Conservation (phyloP, 2,113 vertebrate species). For the Carlito syrichta region DNA sequence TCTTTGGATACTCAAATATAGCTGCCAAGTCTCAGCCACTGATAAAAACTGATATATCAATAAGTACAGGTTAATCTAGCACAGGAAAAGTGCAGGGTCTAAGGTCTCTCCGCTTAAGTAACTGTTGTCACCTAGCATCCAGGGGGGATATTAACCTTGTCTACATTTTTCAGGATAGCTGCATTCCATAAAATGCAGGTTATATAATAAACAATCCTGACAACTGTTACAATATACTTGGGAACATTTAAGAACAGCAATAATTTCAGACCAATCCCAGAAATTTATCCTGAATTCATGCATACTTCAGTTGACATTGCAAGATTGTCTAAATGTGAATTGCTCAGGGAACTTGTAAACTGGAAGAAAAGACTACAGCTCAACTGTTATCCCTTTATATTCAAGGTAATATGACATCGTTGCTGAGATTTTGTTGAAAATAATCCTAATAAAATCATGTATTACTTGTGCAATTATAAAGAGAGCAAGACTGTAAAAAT, state of each 20-base stretch:
- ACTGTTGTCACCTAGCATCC: background rate
- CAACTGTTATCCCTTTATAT: background rate
- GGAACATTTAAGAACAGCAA: background rate
- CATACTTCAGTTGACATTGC: background rate
- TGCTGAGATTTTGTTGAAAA: background rate
- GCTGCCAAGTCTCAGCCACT: background rate
- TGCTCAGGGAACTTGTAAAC: background rate
- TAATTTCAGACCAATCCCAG: background rate
- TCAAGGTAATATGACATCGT: background rate
- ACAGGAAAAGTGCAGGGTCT: background rate
- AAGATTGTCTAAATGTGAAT: background rate
- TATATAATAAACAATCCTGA: background rate
- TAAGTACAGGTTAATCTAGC: background rate
- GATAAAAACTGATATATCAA: background rate
- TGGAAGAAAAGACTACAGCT: background rate
- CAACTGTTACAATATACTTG: background rate
- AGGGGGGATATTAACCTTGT: background rate
- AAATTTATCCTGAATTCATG: background rate
- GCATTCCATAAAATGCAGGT: background rate
- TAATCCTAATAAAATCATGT: background rate
- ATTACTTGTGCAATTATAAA: background rate
- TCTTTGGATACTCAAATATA: background rate
- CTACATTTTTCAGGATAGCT: background rate
- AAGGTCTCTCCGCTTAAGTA: background rate
- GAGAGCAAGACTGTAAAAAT: background rate